A percentile compares a stretch with the other conserved stretches of the same genome.
These are phyloP conservation scores for Pseudorhombus dupliciocellatus DNA, from an alignment of 2,113 vertebrate species.

Conservation along the genomic window DNA sequence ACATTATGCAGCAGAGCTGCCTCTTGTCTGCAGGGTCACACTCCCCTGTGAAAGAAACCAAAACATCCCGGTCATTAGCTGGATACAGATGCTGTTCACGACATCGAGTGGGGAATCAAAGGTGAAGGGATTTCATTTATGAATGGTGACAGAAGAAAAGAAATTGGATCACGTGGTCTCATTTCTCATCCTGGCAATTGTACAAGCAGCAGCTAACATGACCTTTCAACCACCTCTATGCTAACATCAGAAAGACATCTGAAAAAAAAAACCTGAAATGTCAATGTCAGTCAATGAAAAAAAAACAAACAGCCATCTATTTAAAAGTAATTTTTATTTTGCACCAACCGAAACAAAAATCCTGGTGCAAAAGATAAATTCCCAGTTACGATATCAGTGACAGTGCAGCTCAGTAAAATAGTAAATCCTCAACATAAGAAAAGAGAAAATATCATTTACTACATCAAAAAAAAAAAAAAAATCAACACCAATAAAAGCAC, in stretches of 20 bases:
- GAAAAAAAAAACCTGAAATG: too few species aligned
- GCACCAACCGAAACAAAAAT: slow-evolving; percentile 59
- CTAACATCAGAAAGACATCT: too few species aligned
- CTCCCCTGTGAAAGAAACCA: too few species aligned
- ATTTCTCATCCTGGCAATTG: too few species aligned
- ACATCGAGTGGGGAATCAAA: too few species aligned
- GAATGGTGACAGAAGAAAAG: too few species aligned
- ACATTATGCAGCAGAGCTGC: neutral
- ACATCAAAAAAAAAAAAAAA: slow-evolving; percentile 59
- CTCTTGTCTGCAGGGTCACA: neutral
- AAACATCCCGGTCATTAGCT: too few species aligned
- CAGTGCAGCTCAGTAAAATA: slow-evolving; percentile 72
- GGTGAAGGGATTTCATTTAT: neutral
- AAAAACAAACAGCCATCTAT: slow-evolving; percentile 15
- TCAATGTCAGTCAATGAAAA: neutral
- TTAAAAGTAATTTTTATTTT: slow-evolving; percentile 75
- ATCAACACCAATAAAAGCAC: slow-evolving; percentile 65
- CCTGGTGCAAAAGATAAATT: slow-evolving; percentile 65
- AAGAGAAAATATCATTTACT: slow-evolving; percentile 45
- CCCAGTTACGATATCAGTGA: slow-evolving; percentile 69
- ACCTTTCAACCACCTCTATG: too few species aligned
- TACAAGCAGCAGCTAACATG: too few species aligned
- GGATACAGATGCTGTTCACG: too few species aligned
- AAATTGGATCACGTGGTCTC: too few species aligned
- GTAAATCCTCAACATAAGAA: slow-evolving; percentile 56